Evolutionary conservation across 2,113 vertebrate genomes (phyloP), one percentile per base, ranked within the genome.

Genomic region (Ceyx cyanopectus): DNA sequence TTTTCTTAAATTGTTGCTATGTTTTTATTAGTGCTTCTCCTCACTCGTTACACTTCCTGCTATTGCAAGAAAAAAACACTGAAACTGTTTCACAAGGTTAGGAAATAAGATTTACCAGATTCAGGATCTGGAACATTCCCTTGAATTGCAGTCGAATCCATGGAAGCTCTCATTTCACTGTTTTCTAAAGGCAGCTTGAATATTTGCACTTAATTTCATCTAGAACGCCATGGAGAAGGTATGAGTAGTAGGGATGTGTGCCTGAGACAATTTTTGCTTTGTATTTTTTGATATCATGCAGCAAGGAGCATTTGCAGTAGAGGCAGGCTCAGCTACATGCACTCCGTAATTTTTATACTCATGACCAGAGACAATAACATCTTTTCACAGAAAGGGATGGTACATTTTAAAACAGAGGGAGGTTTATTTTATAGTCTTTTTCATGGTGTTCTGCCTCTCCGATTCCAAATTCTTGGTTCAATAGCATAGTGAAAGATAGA

Each of bases 401-500:
- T 56, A 93, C 63, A 54, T 93, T 91, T 94, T 91, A 85, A 95
- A 94, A 85, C 51, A 87, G 72, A 92, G 20, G 18, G 70, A 93
- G 91, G 70, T 87, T 94, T 94, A 92, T 87, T 95, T 96, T 91
- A 95, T 80, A 57, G 57, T 12, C 32, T 89, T 92, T 89, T 94
- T 67, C 84, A 77, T 18, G 1, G 88, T 78, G 43, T 87, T 95
- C 89, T 93, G 92, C 92, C 57, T 93, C 79, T 93, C 60, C 61
- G 89, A 94, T 87, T 93, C 89, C 87, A 89, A 93, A 93, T 87
- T 91, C 85, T 79, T 89, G 72, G 92, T 93, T 96, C 95, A 93
- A 78, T 93, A 91, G 87, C 85, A 75, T 24, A 19, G 87, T 96
- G 94, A 96, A 93, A 94, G 91, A 94, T 74, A 74, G 81, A 93